Evolutionary conservation across 2,888 invertebrate genomes (phyloP).

Genomic region (Cataglyphis albicans): DNA sequence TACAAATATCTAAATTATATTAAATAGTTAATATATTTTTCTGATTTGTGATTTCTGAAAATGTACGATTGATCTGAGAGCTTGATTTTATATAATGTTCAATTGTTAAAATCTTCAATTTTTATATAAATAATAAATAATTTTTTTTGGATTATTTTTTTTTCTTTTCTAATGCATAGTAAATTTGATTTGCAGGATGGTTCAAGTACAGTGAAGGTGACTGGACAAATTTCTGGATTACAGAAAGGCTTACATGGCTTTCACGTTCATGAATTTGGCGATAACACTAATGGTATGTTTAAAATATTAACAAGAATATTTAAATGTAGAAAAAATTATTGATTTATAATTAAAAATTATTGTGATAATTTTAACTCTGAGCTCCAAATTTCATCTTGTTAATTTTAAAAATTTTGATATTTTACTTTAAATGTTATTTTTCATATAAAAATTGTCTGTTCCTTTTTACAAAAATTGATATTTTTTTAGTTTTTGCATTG

Average conservation of each 20-base stretch:
- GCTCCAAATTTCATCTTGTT: not conserved
- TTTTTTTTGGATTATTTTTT: constrained; percentile 4
- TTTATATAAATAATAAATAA: not conserved
- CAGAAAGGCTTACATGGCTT: constrained; percentile 93
- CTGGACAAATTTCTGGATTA: constrained; percentile 93
- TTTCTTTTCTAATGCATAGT: constrained; percentile 58
- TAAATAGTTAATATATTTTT: not conserved
- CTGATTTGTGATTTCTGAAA: not conserved
- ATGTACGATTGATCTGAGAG: not conserved
- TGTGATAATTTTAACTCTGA: not conserved
- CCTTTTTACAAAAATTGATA: not conserved
- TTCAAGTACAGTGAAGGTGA: constrained; percentile 91
- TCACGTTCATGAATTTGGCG: constrained; percentile 98
- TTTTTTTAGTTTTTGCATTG: not conserved
- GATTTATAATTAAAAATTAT: not conserved
- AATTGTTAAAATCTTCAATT: not conserved
- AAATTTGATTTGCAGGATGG: constrained; percentile 86
- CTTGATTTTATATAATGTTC: not conserved
- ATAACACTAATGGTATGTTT: constrained; percentile 93
- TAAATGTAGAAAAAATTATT: not conserved
- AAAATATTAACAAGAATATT: not conserved
- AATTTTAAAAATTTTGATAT: not conserved
- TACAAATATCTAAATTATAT: not conserved
- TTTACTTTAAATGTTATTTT: not conserved
- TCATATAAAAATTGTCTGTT: not conserved